These are phyloP conservation scores for Trichopria drosophilae DNA, from an alignment of 2,888 invertebrate genomes.

Conservation along the genomic window DNA sequence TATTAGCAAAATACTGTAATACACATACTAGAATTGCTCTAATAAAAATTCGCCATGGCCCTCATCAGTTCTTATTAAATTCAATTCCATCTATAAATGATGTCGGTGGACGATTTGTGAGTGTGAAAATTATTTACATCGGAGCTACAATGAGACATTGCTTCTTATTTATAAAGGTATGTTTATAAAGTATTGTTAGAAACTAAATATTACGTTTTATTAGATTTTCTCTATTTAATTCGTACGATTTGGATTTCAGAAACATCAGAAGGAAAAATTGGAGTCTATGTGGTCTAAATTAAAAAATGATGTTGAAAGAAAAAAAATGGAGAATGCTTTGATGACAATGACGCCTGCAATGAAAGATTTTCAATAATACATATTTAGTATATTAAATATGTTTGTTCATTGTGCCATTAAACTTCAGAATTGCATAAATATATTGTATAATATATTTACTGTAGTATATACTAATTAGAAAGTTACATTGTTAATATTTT, in stretches of 20 bases:
- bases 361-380: constrained; percentile 46
- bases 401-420: too few relatives aligned
- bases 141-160: constrained; percentile 81
- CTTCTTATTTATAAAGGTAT: constrained; percentile 68
- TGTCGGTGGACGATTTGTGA: constrained; percentile 66
- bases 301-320: constrained; percentile 67
- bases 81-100: constrained; percentile 71
- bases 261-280: constrained; percentile 68
- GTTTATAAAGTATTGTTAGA: background rate
- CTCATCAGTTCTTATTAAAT: constrained; percentile 72
- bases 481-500: too few relatives aligned
- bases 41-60: constrained; percentile 73
- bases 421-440: too few relatives aligned
- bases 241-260: constrained; percentile 51
- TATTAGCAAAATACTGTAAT: constrained; percentile 75
- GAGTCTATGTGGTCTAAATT: constrained; percentile 67
- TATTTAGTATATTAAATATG: too few relatives aligned
- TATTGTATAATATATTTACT: too few relatives aligned
- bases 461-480: too few relatives aligned
- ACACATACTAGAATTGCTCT: constrained; percentile 74
- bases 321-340: constrained; percentile 60
- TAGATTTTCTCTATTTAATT: background rate
- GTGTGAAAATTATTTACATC: constrained; percentile 69
- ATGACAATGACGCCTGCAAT: constrained; percentile 50
- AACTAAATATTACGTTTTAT: background rate